Evolutionary conservation across 2,113 vertebrate species (phyloP).

Genomic region (Aphelocoma coerulescens): DNA sequence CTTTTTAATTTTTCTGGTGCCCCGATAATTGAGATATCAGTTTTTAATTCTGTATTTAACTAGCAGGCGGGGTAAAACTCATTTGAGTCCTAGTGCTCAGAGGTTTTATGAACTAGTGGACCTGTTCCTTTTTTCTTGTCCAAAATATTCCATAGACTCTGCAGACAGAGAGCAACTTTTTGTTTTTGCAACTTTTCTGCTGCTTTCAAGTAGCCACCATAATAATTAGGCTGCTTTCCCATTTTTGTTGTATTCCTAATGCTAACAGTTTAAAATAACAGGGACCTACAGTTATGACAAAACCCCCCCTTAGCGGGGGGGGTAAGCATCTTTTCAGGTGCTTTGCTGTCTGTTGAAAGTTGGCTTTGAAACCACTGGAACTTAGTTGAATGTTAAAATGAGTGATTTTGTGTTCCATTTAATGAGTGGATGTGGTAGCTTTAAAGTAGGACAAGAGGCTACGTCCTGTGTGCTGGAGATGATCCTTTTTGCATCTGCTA

Average conservation of each 20-base stretch:
- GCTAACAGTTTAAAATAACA: background rate
- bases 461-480: accelerated
- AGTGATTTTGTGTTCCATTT: background rate
- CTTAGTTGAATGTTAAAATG: background rate
- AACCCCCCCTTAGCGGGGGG: background rate
- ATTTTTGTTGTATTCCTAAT: background rate
- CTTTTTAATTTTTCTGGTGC: background rate
- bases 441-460: background rate
- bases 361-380: background rate
- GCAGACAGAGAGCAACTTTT: background rate
- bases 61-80: background rate
- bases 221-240: background rate
- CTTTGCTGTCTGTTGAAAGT: background rate
- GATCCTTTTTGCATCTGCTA: background rate
- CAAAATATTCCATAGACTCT: background rate
- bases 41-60: background rate
- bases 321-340: background rate
- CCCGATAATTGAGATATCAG: background rate
- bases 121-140: background rate
- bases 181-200: background rate
- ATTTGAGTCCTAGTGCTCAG: background rate
- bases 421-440: background rate
- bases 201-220: background rate
- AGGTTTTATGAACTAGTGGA: background rate
- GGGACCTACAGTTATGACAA: background rate